A percentile compares a stretch with the other conserved stretches of the same genome.
Conservation (phyloP, 2,888 invertebrate genomes). For the Cheilosia urbana region DNA sequence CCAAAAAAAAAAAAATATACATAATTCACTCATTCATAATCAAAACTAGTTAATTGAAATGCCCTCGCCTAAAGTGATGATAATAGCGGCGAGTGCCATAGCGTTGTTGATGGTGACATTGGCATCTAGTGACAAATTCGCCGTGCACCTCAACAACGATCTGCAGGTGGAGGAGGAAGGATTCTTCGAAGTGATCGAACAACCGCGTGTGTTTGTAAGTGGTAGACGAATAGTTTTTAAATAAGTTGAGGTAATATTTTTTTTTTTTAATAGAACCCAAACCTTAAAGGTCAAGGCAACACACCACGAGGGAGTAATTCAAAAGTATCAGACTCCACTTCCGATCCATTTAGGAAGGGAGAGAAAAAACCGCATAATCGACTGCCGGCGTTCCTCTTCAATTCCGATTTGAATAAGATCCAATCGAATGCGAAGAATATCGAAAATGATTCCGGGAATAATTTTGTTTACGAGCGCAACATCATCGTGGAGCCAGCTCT, state of each 20-base stretch:
- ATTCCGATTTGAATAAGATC: constrained; percentile 79
- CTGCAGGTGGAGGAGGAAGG: constrained; percentile 78
- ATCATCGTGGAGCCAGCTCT: constrained; percentile 78
- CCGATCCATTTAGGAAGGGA: constrained; percentile 70
- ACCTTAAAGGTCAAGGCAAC: constrained; percentile 56
- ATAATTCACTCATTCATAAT: constrained; percentile 35
- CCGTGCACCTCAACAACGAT: constrained; percentile 46
- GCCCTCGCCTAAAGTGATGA: constrained; percentile 29
- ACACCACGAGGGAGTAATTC: constrained; percentile 43
- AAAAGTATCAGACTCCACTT: constrained; percentile 32
- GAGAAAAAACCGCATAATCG: constrained; percentile 74
- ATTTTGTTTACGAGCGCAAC: constrained; percentile 80
- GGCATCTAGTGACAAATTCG: constrained; percentile 37
- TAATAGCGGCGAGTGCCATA: constrained; percentile 24
- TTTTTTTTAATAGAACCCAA: constrained; percentile 51
- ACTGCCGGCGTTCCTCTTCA: constrained; percentile 77
- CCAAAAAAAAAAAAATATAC: constrained; percentile 14
- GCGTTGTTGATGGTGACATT: constrained; percentile 27
- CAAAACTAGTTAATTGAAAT: constrained; percentile 20
- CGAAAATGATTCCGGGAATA: constrained; percentile 78
- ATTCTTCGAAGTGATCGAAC: constrained; percentile 76
- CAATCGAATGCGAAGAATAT: constrained; percentile 81
- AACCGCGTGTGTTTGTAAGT: constrained; percentile 77
- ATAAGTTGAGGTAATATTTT: constrained; percentile 10
- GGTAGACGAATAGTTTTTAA: neutral